These are phyloP conservation scores for Zoanthus gigantus DNA, from an alignment of 92 coral and sea anemone species.

Conservation along the genomic window DNA sequence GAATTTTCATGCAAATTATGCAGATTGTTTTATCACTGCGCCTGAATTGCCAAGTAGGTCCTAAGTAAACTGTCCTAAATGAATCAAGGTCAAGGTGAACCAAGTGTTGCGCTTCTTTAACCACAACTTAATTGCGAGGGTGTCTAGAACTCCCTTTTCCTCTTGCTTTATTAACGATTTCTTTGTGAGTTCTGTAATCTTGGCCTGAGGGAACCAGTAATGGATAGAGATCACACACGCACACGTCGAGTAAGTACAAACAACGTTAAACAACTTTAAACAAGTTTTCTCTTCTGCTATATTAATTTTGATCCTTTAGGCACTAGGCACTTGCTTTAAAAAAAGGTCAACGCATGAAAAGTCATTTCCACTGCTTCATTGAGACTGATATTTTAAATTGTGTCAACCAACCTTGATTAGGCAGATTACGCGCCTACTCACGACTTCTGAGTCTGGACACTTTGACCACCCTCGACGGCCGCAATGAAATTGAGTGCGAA, in stretches of 20 bases:
- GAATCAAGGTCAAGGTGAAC: background rate
- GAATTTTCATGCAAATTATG: background rate
- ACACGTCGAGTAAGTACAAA: background rate
- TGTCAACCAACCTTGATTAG: too few relatives aligned
- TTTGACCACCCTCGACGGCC: too few relatives aligned
- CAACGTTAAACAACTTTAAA: background rate
- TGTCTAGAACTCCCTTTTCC: background rate
- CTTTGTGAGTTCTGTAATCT: background rate
- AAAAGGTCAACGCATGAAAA: too few relatives aligned
- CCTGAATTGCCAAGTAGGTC: background rate
- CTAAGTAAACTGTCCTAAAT: background rate
- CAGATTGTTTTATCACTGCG: background rate
- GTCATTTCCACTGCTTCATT: too few relatives aligned
- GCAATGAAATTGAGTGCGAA: too few relatives aligned
- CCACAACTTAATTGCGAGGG: conserved; percentile 7
- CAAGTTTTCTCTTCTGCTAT: too few relatives aligned
- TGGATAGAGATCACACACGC: background rate
- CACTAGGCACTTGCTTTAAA: too few relatives aligned
- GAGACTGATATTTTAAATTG: too few relatives aligned
- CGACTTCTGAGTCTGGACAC: too few relatives aligned
- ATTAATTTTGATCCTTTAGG: too few relatives aligned
- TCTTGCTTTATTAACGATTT: background rate
- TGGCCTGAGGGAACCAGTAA: background rate
- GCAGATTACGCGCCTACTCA: too few relatives aligned
- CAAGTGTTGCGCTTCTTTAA: background rate